A percentile compares a stretch with the other conserved stretches of the same genome.
phyloP scores from a whole-genome alignment of 37 sponge, comb jelly and placozoan genomes.

The Beroe ovata region DNA sequence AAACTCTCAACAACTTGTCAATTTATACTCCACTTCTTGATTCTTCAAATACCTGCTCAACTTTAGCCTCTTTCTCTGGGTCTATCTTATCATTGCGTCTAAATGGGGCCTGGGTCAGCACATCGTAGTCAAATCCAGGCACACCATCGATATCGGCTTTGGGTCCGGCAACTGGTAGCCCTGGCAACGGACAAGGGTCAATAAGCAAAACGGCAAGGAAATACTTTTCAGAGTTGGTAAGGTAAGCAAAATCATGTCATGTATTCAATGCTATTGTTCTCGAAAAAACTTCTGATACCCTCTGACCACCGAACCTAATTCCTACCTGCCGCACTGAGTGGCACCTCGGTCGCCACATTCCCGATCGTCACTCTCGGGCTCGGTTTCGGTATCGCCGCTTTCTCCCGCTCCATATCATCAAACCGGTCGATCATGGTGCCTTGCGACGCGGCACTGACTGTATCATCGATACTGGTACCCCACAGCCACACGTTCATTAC shows the following conservation, averaged over 20 bases:
- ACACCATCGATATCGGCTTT: conserved; percentile 8
- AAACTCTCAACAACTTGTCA: no score
- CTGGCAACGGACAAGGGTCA: conserved; percentile 3
- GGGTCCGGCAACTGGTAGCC: conserved; percentile 27
- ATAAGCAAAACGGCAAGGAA: no score
- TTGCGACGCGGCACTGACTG: conserved; percentile 51
- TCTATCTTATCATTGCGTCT: conserved; percentile 10
- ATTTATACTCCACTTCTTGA: no score
- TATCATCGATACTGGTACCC: conserved; percentile 18
- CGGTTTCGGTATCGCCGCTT: conserved; percentile 52
- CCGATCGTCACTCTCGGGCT: conserved; percentile 54
- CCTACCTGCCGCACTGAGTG: conserved; percentile 57
- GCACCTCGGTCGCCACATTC: conserved; percentile 32
- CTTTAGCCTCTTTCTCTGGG: conserved; percentile 7
- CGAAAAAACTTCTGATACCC: no score
- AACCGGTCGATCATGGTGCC: conserved; percentile 53
- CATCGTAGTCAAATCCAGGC: conserved; percentile 50
- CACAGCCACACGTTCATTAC: conserved; percentile 48
- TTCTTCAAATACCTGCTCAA: neutral
- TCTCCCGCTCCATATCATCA: conserved; percentile 12
- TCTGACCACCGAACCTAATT: no score
- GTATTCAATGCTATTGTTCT: no score
- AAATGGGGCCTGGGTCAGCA: conserved; percentile 30
- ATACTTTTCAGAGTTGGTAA: no score
- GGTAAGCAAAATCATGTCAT: no score